Conservation (phyloP, 2,797 vertebrate genomes). For the Pagetopsis macropterus region DNA sequence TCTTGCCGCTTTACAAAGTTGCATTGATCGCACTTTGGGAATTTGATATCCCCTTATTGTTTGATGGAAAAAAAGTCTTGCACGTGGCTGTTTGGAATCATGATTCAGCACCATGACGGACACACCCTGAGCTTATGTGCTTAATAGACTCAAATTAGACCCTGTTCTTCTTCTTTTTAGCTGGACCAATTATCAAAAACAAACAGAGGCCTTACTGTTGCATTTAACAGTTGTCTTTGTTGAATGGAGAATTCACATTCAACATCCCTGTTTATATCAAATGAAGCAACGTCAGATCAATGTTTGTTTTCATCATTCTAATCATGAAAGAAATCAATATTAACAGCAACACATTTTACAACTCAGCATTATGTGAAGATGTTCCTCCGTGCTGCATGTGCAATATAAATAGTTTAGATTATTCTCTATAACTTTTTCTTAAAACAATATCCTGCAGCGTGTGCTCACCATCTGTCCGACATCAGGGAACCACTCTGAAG, state of each 20-base stretch:
- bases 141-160: conserved; percentile 14
- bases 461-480: conserved; percentile 33
- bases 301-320: neutral
- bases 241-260: neutral
- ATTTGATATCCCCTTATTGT: conserved; percentile 40
- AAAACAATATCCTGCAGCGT: conserved; percentile 18
- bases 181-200: conserved; percentile 13
- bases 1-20: conserved; percentile 57
- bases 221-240: neutral
- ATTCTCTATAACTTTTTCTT: conserved; percentile 5
- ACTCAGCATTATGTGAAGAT: neutral
- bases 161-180: conserved; percentile 13
- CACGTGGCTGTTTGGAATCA: conserved; percentile 29
- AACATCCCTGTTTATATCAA: neutral
- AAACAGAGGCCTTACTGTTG: conserved; percentile 15
- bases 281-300: neutral
- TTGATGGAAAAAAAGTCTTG: conserved; percentile 37
- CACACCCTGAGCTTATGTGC: conserved; percentile 32
- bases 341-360: neutral
- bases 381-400: neutral
- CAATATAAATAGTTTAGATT: conserved; percentile 19
- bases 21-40: conserved; percentile 53
- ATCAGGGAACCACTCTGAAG: conserved; percentile 39
- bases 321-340: neutral
- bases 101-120: conserved; percentile 6